Evolutionary conservation across 2,797 vertebrate genomes (phyloP), one percentile per base, ranked within the genome.

Genomic region (Dallia pectoralis): DNA sequence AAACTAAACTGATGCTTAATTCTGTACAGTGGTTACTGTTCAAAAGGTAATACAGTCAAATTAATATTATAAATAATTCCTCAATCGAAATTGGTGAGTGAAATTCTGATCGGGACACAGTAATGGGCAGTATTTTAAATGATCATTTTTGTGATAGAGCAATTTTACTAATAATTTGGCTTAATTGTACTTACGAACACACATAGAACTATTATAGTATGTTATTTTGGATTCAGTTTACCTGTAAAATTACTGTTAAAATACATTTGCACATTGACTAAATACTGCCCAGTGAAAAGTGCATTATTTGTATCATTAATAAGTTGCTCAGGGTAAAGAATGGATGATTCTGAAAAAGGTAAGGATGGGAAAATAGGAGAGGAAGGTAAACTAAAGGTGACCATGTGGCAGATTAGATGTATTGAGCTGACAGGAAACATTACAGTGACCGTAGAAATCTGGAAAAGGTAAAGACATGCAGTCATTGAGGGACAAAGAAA

Each of bases 221-320:
- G 22, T 40, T 14, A 65, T 72, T 18, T 64, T 11, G 16, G 36
- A 47, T 79, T 30, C 70, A 84, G 77, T 74, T 65, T 74, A 78
- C 83, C 85, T 80, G 82, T 72, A 77, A 71, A 84, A 77, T 74
- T 85, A 83, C 88, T 83, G 79, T 77, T 84, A 80, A 85, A 93
- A 44, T 90, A 90, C 92, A 91, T 91, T 94, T 94, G 92, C 93
- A 93, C 95, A 94, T 89, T 91, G 92, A 96, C 94, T 93, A 92
- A 93, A 94, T 91, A 95, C 94, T 95, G 94, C 94, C 94, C 94
- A 94, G 90, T 94, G 94, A 95, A 94, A 95, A 96, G 95, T 96
- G 94, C 94, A 95, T 96, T 96, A 95, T 95, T 94, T n/a, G n/a
- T n/a, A 95, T 95, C 96, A 95, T 95, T 93, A 95, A 95, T 93